Evolutionary conservation across 2,797 vertebrate genomes (phyloP).

Genomic region (Poeciliopsis turneri): DNA sequence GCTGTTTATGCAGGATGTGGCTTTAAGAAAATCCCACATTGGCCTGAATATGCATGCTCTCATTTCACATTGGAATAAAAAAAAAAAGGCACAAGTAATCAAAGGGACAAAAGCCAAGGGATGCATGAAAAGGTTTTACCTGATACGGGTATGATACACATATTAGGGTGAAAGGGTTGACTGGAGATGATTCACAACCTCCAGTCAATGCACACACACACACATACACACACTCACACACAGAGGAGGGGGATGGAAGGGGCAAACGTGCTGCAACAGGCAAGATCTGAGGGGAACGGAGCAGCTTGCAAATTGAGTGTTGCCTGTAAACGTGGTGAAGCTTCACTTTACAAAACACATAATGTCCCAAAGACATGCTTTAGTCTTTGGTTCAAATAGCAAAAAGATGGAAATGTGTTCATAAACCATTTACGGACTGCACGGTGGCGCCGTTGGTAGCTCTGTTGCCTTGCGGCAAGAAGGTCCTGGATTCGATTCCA

Average conservation of each 20-base stretch:
- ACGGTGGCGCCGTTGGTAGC: no score
- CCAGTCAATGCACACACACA: not conserved
- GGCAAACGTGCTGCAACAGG: constrained; percentile 32
- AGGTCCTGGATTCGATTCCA: no score
- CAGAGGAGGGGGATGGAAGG: not conserved
- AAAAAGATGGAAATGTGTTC: not conserved
- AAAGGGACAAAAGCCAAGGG: constrained; percentile 35
- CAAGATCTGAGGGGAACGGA: constrained; percentile 24
- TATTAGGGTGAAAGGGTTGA: constrained; percentile 43
- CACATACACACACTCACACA: not conserved
- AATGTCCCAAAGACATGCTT: not conserved
- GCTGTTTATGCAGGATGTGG: constrained; percentile 32
- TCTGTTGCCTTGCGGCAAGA: no score
- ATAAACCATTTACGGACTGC: no score
- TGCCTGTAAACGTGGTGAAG: constrained; percentile 48
- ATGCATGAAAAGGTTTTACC: constrained; percentile 43
- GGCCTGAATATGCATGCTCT: constrained; percentile 14
- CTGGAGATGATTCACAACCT: constrained; percentile 28
- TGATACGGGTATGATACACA: constrained; percentile 49
- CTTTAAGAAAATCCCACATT: constrained; percentile 34
- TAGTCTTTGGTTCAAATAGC: not conserved
- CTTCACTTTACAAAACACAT: not conserved
- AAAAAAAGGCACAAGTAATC: constrained; percentile 24
- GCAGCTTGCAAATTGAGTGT: constrained; percentile 20
- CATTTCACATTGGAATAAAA: constrained; percentile 10